Evolutionary conservation across 2,888 invertebrate species (phyloP).

Genomic region (Spatulosminthurus flaviceps): DNA sequence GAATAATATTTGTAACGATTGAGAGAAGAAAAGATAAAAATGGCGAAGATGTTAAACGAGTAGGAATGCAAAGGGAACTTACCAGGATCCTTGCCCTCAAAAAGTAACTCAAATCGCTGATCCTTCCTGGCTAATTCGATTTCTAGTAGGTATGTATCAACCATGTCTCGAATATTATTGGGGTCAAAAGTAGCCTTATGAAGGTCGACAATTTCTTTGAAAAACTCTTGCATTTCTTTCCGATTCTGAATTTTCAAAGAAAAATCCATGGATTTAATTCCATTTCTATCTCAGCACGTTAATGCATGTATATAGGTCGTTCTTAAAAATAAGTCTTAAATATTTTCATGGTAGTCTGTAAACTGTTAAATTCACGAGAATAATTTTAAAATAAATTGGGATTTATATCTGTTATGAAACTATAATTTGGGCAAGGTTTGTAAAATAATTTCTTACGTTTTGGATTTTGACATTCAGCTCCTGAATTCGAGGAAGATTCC

Average conservation of each 20-base stretch:
- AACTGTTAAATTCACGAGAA: no score
- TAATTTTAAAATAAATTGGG: no score
- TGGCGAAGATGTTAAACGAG: no score
- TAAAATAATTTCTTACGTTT: no score
- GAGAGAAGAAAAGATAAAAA: no score
- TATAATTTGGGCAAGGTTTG: no score
- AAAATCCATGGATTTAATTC: background rate
- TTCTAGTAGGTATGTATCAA: slow-evolving; percentile 86
- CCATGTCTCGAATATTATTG: slow-evolving; percentile 80
- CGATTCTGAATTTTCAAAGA: slow-evolving; percentile 72
- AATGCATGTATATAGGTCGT: no score
- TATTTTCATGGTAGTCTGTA: no score
- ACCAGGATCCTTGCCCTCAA: slow-evolving; percentile 89
- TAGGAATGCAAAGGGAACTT: slow-evolving; percentile 67
- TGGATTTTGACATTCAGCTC: slow-evolving; percentile 61
- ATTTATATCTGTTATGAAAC: no score
- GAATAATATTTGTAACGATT: no score
- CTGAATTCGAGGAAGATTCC: slow-evolving; percentile 69
- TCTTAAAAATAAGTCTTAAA: no score
- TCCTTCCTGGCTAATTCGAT: slow-evolving; percentile 83
- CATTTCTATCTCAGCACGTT: no score
- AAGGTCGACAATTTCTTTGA: slow-evolving; percentile 83
- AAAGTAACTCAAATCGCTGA: slow-evolving; percentile 77
- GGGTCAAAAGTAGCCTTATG: slow-evolving; percentile 81
- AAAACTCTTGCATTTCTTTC: slow-evolving; percentile 84